A percentile compares a stretch with the other conserved stretches of the same genome.
These are phyloP conservation scores for Lacerta agilis DNA, from an alignment of 2,797 vertebrate genomes.

Conservation along the genomic window DNA sequence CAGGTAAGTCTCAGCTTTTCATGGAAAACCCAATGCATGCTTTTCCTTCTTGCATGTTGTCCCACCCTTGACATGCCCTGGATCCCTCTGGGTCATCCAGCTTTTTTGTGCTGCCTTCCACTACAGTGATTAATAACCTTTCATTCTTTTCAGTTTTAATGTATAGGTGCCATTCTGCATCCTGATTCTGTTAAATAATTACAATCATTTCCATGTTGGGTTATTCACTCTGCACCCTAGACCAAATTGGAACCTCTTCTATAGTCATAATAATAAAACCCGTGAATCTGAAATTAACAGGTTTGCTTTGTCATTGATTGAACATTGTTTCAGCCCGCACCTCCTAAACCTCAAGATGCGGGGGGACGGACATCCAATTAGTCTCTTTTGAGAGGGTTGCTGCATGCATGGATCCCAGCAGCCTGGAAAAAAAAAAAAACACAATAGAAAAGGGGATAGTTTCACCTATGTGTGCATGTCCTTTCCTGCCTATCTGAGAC, in stretches of 20 bases:
- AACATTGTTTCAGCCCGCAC: slow-evolving; percentile 35
- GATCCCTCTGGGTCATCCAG: too few species aligned
- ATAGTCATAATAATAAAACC: background rate
- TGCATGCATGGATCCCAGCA: slow-evolving; percentile 49
- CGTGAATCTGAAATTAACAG: background rate
- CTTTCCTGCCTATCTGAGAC: slow-evolving; percentile 53
- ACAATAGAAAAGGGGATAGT: slow-evolving; percentile 14
- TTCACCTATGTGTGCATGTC: slow-evolving; percentile 34
- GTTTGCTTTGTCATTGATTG: slow-evolving; percentile 44
- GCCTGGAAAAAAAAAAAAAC: slow-evolving; percentile 8
- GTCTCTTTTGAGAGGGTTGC: slow-evolving; percentile 52
- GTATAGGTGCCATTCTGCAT: slow-evolving; percentile 2
- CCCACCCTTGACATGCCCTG: too few species aligned
- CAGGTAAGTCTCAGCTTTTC: too few species aligned
- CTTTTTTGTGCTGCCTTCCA: background rate
- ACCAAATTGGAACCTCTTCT: background rate
- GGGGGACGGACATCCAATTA: background rate
- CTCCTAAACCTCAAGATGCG: background rate
- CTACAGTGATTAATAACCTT: background rate
- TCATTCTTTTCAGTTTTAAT: slow-evolving; percentile 7
- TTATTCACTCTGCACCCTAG: background rate
- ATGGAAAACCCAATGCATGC: too few species aligned
- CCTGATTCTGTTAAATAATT: background rate
- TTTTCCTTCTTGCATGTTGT: too few species aligned
- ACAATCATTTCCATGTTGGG: background rate